These are phyloP conservation scores for Parasteatoda tepidariorum DNA, from an alignment of 1,140 invertebrate genomes.

Conservation along the genomic window DNA sequence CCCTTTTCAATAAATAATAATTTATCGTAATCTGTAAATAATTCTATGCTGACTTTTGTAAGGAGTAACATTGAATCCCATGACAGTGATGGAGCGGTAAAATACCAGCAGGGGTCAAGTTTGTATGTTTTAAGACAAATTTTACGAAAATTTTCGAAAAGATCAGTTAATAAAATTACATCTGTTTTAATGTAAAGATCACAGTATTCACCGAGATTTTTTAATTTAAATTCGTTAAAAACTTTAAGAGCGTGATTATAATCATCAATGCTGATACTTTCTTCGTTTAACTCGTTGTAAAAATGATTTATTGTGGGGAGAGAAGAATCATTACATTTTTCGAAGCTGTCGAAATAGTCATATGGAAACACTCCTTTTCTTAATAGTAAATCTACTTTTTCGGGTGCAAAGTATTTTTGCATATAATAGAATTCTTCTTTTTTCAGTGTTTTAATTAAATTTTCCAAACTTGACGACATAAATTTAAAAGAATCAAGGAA, in stretches of 20 bases:
- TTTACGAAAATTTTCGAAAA: slow-evolving; percentile 65
- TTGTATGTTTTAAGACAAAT: slow-evolving; percentile 41
- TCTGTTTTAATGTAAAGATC: slow-evolving; percentile 63
- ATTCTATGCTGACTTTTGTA: slow-evolving; percentile 22
- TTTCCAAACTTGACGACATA: neutral
- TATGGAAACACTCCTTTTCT: neutral
- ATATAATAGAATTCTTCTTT: slow-evolving; percentile 23
- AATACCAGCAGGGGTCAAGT: slow-evolving; percentile 29
- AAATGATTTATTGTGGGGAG: neutral
- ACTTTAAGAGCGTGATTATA: slow-evolving; percentile 56
- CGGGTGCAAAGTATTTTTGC: neutral
- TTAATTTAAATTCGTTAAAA: slow-evolving; percentile 63
- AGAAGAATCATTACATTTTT: neutral
- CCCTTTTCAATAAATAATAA: slow-evolving; percentile 16
- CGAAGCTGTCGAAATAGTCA: neutral
- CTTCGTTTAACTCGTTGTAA: slow-evolving; percentile 18
- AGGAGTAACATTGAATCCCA: slow-evolving; percentile 13
- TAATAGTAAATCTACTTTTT: neutral
- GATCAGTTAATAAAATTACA: slow-evolving; percentile 63
- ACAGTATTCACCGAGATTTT: slow-evolving; percentile 62
- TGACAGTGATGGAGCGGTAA: slow-evolving; percentile 18
- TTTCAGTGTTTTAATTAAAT: slow-evolving; percentile 45
- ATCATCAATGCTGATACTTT: slow-evolving; percentile 1
- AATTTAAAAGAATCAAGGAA: neutral
- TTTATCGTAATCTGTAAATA: slow-evolving; percentile 38